Conservation (phyloP, 2,113 vertebrate species). For the Amphilophus citrinellus region DNA sequence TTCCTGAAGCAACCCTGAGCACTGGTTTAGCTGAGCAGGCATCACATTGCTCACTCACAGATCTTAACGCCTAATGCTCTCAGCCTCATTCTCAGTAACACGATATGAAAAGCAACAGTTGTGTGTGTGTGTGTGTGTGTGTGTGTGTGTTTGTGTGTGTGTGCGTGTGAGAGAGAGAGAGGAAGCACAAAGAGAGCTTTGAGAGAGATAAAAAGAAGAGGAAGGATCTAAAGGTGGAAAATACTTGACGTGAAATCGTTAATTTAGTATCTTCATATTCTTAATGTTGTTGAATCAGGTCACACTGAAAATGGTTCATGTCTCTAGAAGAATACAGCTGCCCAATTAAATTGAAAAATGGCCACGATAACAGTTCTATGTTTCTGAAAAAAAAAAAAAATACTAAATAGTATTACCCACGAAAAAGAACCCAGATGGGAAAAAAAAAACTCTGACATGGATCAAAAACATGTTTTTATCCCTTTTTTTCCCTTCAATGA, state of each 20-base stretch:
- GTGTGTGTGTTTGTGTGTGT: constrained; percentile 43
- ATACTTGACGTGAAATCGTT: background rate
- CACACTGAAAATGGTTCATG: background rate
- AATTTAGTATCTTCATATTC: background rate
- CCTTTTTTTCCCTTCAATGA: no score
- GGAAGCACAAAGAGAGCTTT: background rate
- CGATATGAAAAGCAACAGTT: constrained; percentile 59
- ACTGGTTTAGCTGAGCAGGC: constrained; percentile 1
- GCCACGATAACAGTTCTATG: no score
- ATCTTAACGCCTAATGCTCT: constrained; percentile 20
- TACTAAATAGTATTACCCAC: background rate
- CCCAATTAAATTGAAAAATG: no score
- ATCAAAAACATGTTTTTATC: no score
- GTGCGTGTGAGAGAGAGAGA: constrained; percentile 14
- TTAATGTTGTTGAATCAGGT: background rate
- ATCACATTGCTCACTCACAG: constrained; percentile 18
- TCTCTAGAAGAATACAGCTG: background rate
- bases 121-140: constrained; percentile 43
- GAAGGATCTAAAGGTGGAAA: background rate
- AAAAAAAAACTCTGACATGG: background rate
- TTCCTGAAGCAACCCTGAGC: constrained; percentile 16
- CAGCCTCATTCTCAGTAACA: constrained; percentile 4
- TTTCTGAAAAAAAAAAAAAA: no score
- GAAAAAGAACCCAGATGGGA: background rate
- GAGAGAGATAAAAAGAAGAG: background rate